Evolutionary conservation across 2,797 vertebrate genomes (phyloP).

Genomic region (Acipenser ruthenus): DNA sequence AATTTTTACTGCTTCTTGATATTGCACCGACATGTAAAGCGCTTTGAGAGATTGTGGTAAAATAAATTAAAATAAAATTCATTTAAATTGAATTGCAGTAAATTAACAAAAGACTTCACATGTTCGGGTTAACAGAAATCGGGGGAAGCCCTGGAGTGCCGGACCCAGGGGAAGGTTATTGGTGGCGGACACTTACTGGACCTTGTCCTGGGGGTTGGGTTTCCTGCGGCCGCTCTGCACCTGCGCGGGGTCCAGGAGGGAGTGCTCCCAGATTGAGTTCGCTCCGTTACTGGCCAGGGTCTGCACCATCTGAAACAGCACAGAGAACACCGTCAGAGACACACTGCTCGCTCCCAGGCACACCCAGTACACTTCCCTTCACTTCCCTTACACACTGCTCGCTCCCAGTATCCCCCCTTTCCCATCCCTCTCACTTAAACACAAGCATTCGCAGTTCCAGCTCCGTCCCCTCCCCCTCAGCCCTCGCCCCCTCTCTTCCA

Average conservation of each 20-base stretch:
- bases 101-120: too few species aligned
- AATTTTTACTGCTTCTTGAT: too few species aligned
- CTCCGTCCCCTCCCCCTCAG: background rate
- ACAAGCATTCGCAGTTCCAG: background rate
- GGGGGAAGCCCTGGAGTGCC: too few species aligned
- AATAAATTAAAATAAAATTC: too few species aligned
- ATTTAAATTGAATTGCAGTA: too few species aligned
- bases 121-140: too few species aligned
- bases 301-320: slow-evolving; percentile 84
- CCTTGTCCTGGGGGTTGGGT: slow-evolving; percentile 97
- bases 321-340: background rate
- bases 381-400: too few species aligned
- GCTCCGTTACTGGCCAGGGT: slow-evolving; percentile 92
- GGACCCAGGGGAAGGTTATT: background rate
- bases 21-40: too few species aligned
- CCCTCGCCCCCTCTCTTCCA: too few species aligned
- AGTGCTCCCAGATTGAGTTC: slow-evolving; percentile 98
- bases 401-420: background rate
- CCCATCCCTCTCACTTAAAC: background rate
- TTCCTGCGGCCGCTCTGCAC: slow-evolving; percentile 94
- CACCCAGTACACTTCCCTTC: too few species aligned
- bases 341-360: background rate
- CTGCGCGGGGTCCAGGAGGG: slow-evolving; percentile 92
- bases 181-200: slow-evolving; percentile 75
- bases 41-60: too few species aligned